Conservation (phyloP, 2,113 vertebrate genomes). For the Erythrocercus mccallii region DNA sequence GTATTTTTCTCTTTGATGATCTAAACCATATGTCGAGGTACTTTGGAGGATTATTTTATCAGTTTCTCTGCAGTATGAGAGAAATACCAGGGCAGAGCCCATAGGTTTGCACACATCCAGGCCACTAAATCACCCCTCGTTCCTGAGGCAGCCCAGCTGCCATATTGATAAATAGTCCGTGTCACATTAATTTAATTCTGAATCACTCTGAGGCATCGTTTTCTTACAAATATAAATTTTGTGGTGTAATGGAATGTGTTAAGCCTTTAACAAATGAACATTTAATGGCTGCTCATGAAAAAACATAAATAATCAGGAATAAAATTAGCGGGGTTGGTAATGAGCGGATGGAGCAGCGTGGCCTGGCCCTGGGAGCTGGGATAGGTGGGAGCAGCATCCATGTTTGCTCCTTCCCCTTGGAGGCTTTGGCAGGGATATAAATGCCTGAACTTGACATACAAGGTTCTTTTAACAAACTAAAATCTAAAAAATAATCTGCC, state of each 20-base stretch:
- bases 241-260: constrained; percentile 71
- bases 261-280: constrained; percentile 70
- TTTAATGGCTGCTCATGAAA: constrained; percentile 61
- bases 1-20: constrained; percentile 73
- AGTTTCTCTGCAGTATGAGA: constrained; percentile 62
- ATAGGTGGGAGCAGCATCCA: neutral
- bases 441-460: neutral
- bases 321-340: constrained; percentile 56
- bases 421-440: neutral
- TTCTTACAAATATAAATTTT: constrained; percentile 70
- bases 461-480: neutral
- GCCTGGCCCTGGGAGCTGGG: neutral
- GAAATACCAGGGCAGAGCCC: constrained; percentile 61
- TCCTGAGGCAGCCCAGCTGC: constrained; percentile 51
- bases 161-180: constrained; percentile 63
- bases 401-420: neutral
- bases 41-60: constrained; percentile 75
- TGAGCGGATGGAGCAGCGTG: neutral
- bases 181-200: constrained; percentile 70
- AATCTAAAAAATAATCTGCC: neutral
- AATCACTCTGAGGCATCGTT: constrained; percentile 68
- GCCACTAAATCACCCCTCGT: constrained; percentile 63
- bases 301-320: constrained; percentile 65
- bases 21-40: constrained; percentile 73
- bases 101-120: constrained; percentile 54